Percentiles rank a stretch among this genome's conserved stretches.
phyloP scores from a whole-genome alignment of 2,888 invertebrate genomes.

The Ernsta delagoae region DNA sequence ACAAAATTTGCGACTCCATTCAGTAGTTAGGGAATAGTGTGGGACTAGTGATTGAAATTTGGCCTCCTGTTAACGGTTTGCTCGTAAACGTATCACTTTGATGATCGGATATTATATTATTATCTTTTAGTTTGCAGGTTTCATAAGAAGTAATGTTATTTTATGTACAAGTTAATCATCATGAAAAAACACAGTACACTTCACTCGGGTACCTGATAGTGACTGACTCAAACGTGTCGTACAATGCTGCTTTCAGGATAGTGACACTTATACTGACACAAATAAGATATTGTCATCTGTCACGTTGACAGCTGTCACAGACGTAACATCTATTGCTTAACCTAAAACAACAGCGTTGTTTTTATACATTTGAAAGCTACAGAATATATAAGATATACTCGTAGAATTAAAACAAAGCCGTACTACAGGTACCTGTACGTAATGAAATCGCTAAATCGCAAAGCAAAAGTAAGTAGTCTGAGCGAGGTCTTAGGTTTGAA shows the following conservation, averaged over 20 bases:
- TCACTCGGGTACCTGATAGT: no score
- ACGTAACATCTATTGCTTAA: no score
- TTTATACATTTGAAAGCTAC: background rate
- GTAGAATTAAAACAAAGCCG: background rate
- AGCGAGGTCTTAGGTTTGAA: slow-evolving; percentile 47
- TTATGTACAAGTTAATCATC: no score
- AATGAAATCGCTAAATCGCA: slow-evolving; percentile 13
- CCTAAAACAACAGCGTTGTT: no score
- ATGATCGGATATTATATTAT: background rate
- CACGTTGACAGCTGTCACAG: no score
- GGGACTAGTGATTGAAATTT: background rate
- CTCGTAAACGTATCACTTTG: background rate
- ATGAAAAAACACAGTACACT: no score
- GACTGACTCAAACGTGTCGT: no score
- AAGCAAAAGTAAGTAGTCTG: slow-evolving; percentile 22
- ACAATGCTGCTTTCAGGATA: no score
- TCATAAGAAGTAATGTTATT: no score
- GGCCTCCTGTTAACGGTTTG: background rate
- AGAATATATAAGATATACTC: background rate
- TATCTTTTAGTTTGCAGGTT: no score
- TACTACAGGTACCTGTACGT: background rate
- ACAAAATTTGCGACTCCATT: slow-evolving; percentile 23
- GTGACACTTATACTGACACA: no score
- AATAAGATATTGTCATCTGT: no score
- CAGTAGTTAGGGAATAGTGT: background rate